Percentiles rank a stretch among this genome's conserved stretches.
Conservation (phyloP, 2,888 invertebrate genomes). For the Resseliella maxima region DNA sequence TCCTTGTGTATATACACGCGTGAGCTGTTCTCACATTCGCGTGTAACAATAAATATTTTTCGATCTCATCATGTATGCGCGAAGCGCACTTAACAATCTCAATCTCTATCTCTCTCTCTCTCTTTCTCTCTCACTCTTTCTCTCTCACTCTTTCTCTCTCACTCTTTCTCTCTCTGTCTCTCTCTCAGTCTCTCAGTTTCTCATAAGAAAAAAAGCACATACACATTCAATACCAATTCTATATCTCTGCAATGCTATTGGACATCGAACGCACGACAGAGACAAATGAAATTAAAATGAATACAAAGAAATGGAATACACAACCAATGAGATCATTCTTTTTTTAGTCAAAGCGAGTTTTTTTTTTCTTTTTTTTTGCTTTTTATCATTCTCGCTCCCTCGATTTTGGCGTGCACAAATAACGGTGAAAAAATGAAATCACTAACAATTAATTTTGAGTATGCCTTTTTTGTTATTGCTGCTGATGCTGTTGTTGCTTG, state of each 20-base stretch:
- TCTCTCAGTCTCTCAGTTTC: too few relatives aligned
- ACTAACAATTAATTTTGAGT: conserved; percentile 52
- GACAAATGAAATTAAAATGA: conserved; percentile 10
- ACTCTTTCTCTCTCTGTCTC: too few relatives aligned
- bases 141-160: too few relatives aligned
- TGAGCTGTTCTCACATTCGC: neutral
- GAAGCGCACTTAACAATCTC: neutral
- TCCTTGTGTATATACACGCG: neutral
- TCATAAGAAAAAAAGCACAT: too few relatives aligned
- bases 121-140: too few relatives aligned
- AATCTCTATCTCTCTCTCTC: too few relatives aligned
- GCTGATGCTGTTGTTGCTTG: neutral
- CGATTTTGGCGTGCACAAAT: conserved; percentile 49
- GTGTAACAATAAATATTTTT: conserved; percentile 25
- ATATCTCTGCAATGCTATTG: conserved; percentile 31
- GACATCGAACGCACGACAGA: conserved; percentile 3
- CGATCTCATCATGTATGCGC: neutral
- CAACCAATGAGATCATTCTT: conserved; percentile 54
- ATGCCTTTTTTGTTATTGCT: neutral
- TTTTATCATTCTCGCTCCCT: neutral
- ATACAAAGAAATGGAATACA: neutral
- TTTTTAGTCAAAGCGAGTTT: conserved; percentile 49
- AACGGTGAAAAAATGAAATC: conserved; percentile 55
- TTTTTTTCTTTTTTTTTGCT: neutral
- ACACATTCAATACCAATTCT: neutral